Base-by-base conservation (phyloP, 2,888 invertebrate genomes). In the Deilephila elpenor region DNA sequence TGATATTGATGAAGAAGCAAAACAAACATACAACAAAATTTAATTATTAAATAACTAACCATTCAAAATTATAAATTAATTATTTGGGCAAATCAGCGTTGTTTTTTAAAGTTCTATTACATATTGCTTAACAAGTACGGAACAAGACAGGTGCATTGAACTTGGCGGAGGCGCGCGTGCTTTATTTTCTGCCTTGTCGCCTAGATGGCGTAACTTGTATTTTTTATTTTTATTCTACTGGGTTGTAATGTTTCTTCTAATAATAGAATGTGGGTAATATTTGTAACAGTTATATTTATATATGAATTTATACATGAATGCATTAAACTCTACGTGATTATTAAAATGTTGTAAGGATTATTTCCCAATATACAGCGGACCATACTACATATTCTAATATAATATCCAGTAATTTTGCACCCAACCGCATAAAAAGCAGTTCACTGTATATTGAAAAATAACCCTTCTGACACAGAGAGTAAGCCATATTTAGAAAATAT, bases 141-240 rank as follows among this genome's bases (percentile, higher is more conserved):
- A 77, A 79, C 76, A 72, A 67, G 25, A 79, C 76, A 72, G 62
- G 25, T 25, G n/a, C 75, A 74, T 77, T 74, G 60, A 77, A 67
- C 53, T 51, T 61, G 74, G 56, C 19, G n/a, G n/a, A 56, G n/a
- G 51, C 29, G 25, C 14, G 25, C 25, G 14, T 1, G 56, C n/a
- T 44, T 67, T 88, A 79, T 87, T 90, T 74, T 79, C 67, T n/a
- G 25, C 3, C 25, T 62, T 64, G 32, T 17, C 74, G 20, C 70
- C 75, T 73, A 91, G 91, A 90, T 91, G 90, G 91, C 90, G 90
- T 80, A 79, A 85, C 76, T 44, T 44, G 78, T 74, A 78, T 75
- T 80, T 78, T 77, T 84, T 84, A 20, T 74, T 83, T 78, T 82
- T 81, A 80, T 83, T 83, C 72, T 67, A 59, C 61, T 59, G 61